phyloP scores from a whole-genome alignment of 2,888 invertebrate species.

The Lomographa bimaculata region DNA sequence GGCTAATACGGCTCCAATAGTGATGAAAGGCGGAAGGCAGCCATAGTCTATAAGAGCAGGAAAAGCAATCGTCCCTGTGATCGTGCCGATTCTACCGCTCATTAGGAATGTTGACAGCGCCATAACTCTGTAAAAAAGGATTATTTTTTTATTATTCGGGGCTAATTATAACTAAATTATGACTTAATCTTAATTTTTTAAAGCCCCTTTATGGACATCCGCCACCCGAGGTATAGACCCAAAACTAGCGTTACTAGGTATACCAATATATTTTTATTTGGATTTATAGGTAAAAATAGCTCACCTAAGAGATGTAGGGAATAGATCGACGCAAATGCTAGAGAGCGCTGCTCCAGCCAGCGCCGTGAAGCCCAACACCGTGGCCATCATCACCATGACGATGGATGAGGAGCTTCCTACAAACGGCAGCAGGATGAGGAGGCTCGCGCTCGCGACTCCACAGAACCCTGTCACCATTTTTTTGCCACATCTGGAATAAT shows the following conservation, averaged over 20 bases:
- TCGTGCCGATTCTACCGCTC: slow-evolving; percentile 88
- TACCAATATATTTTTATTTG: too few relatives aligned
- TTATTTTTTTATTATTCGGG: too few relatives aligned
- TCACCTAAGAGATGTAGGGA: slow-evolving; percentile 87
- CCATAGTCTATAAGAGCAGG: slow-evolving; percentile 87
- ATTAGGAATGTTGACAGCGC: slow-evolving; percentile 88
- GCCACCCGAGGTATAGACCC: too few relatives aligned
- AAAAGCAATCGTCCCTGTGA: slow-evolving; percentile 88
- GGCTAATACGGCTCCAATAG: slow-evolving; percentile 85
- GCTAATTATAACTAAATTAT: too few relatives aligned
- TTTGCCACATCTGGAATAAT: slow-evolving; percentile 71
- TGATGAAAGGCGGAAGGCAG: slow-evolving; percentile 88
- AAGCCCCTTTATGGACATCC: too few relatives aligned
- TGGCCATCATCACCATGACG: slow-evolving; percentile 81
- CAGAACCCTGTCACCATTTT: slow-evolving; percentile 62
- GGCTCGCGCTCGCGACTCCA: slow-evolving; percentile 68
- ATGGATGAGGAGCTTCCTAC: slow-evolving; percentile 74
- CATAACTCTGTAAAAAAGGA: slow-evolving; percentile 85
- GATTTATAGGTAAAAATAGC: too few relatives aligned
- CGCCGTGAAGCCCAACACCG: slow-evolving; percentile 78
- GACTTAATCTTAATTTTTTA: too few relatives aligned
- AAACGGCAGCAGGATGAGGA: slow-evolving; percentile 81
- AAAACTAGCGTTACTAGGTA: too few relatives aligned
- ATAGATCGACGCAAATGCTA: slow-evolving; percentile 85
- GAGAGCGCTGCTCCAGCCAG: slow-evolving; percentile 84